phyloP scores from a whole-genome alignment of 2,797 vertebrate species.

The Threskiornis aethiopicus region DNA sequence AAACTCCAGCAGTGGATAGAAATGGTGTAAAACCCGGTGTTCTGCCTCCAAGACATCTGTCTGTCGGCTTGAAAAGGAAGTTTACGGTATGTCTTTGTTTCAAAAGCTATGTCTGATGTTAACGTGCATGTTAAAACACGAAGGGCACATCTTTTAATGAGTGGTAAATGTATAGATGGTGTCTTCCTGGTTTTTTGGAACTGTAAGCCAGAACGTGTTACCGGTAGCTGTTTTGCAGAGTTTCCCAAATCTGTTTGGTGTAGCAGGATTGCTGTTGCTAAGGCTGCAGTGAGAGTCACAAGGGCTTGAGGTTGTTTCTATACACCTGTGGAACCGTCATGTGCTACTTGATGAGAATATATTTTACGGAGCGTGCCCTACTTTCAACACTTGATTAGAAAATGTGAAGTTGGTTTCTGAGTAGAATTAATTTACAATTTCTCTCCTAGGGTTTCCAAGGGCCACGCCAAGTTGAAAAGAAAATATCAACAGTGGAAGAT shows the following conservation, averaged over 20 bases:
- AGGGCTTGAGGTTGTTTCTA: not conserved
- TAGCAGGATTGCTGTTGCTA: not conserved
- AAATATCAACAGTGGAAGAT: slow-evolving; percentile 11
- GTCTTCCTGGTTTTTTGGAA: not conserved
- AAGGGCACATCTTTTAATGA: not conserved
- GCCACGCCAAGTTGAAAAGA: slow-evolving; percentile 74
- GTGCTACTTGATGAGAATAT: not conserved
- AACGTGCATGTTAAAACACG: not conserved
- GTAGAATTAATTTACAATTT: slow-evolving; percentile 13
- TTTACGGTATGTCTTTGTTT: slow-evolving; percentile 64
- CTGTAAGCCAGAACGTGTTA: not conserved
- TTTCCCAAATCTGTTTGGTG: not conserved
- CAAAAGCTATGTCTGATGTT: not conserved
- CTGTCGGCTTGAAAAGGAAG: slow-evolving; percentile 77
- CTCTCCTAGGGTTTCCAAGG: slow-evolving; percentile 73
- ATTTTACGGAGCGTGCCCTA: not conserved
- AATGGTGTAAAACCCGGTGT: not conserved
- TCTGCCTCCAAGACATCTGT: slow-evolving; percentile 31
- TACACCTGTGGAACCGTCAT: not conserved
- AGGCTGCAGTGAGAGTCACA: not conserved
- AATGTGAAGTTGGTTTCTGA: not conserved
- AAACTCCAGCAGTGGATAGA: not conserved
- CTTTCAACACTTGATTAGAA: not conserved
- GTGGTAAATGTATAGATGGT: not conserved
- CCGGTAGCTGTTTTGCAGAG: not conserved